Conservation (phyloP, 2,888 invertebrate genomes). For the Acanthosepion esculentum region DNA sequence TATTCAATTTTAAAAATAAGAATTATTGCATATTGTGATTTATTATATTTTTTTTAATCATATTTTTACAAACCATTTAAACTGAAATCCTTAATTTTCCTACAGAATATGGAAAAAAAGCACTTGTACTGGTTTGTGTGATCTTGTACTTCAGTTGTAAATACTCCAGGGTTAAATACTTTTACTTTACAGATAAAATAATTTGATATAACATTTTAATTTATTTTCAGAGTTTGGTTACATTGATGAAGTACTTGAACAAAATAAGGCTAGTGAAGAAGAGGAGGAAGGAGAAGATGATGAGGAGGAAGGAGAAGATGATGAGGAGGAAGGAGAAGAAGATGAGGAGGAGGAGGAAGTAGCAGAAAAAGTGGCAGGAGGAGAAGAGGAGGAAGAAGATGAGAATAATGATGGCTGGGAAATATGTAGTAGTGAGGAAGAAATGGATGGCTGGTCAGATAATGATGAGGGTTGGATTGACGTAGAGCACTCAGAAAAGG, state of each 20-base stretch:
- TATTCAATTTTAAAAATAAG: too few relatives aligned
- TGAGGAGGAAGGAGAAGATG: constrained; percentile 41
- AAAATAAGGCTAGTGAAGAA: constrained; percentile 54
- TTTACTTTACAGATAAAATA: not conserved
- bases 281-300: constrained; percentile 52
- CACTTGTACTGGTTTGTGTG: too few relatives aligned
- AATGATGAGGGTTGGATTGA: constrained; percentile 33
- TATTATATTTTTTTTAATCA: too few relatives aligned
- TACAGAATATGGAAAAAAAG: too few relatives aligned
- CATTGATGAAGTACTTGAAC: not conserved
- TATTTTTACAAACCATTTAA: too few relatives aligned
- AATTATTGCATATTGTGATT: too few relatives aligned
- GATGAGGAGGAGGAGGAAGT: constrained; percentile 13
- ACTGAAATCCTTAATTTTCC: too few relatives aligned
- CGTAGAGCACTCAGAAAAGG: not conserved
- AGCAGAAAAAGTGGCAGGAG: constrained; percentile 39
- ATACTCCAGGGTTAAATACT: too few relatives aligned
- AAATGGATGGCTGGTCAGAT: constrained; percentile 41
- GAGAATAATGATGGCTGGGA: constrained; percentile 48
- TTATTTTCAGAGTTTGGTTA: not conserved
- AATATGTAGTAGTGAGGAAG: constrained; percentile 49
- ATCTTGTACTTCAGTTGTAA: too few relatives aligned
- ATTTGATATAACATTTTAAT: not conserved
- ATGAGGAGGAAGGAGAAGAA: constrained; percentile 46
- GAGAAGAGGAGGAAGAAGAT: constrained; percentile 48